Evolutionary conservation across 2,888 invertebrate species (phyloP).

Genomic region (Diarsia mendica): DNA sequence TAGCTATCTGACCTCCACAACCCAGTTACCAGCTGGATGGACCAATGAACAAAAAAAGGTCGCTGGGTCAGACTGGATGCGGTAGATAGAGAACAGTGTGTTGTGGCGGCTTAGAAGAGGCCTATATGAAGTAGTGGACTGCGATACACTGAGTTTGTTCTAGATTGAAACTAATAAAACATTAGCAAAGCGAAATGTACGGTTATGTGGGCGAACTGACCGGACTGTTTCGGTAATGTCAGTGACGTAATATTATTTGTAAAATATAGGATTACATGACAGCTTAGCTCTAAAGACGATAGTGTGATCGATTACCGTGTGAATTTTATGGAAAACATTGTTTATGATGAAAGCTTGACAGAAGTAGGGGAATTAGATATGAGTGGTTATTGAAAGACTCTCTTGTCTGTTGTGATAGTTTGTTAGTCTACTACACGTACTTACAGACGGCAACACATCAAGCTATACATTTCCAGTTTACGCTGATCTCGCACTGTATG

Average conservation of each 20-base stretch:
- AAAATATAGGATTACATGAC: constrained; percentile 29
- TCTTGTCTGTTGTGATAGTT: neutral
- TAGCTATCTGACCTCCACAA: too few relatives aligned
- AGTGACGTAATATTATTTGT: constrained; percentile 32
- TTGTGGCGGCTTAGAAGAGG: neutral
- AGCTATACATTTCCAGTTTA: too few relatives aligned
- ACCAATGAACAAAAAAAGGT: neutral
- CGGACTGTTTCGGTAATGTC: constrained; percentile 18
- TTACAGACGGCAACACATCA: too few relatives aligned
- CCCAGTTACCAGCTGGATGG: too few relatives aligned
- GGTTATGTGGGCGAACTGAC: constrained; percentile 14
- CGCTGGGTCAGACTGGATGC: too few relatives aligned
- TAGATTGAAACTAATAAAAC: neutral
- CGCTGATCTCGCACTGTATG: too few relatives aligned
- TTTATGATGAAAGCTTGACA: neutral
- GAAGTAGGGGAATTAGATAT: neutral
- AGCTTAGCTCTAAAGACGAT: constrained; percentile 4
- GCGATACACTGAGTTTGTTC: neutral
- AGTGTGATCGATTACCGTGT: constrained; percentile 34
- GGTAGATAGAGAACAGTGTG: neutral
- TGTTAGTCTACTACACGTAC: constrained; percentile 2
- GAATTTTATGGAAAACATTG: neutral
- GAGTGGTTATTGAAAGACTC: neutral
- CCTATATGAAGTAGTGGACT: neutral
- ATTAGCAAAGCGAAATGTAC: neutral